Evolutionary conservation across 2,797 vertebrate species (phyloP), one percentile per base, ranked within the genome.

Genomic region (Myotis pilosus): DNA sequence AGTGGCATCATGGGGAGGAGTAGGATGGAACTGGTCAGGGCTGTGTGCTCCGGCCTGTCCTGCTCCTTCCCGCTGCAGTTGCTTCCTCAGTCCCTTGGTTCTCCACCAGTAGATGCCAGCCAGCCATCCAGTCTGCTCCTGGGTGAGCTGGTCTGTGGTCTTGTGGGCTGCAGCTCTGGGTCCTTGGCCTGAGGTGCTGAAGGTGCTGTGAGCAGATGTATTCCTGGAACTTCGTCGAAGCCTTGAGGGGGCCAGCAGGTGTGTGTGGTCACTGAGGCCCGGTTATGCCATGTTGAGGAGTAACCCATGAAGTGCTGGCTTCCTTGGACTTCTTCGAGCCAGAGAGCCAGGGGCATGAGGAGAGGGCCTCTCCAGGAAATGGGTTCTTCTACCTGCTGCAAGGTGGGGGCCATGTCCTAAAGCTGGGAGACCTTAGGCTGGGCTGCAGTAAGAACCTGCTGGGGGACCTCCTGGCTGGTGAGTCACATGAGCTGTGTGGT

Each of bases 51-150:
- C 4, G 16, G 66, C 20, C 62, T 10, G 1, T 25, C 25, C 2
- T 33, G 22, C 62, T 66, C 62, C 30, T n/a, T 66, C 62, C 30
- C 3, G 30, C 62, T 33, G 16, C 64, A 33, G 64, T 33, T 68
- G 64, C 64, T 20, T 36, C 53, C n/a, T 1, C 2, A 36, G 9
- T 6, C 53, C 53, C 55, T 38, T 36, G 8, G 13, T 22, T 60
- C 79, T 30, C 23, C 2, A 22, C 30, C 2, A 1, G 53, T 41
- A 30, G 66, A 6, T 13, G n/a, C n/a, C 38, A 16, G n/a, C n/a
- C 38, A 16, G 17, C 33, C 2, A 1, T 51, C 30, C 2, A 1
- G 0, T 17, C 33, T 16, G 0, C 75, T 51, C 28, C 44, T 2
- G 33, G 87, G 60, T 6, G 49, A 19, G 49, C 62, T 16, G 0